Evolutionary conservation across 2,888 invertebrate genomes (phyloP).

Genomic region (Chymomyza fuscimana): DNA sequence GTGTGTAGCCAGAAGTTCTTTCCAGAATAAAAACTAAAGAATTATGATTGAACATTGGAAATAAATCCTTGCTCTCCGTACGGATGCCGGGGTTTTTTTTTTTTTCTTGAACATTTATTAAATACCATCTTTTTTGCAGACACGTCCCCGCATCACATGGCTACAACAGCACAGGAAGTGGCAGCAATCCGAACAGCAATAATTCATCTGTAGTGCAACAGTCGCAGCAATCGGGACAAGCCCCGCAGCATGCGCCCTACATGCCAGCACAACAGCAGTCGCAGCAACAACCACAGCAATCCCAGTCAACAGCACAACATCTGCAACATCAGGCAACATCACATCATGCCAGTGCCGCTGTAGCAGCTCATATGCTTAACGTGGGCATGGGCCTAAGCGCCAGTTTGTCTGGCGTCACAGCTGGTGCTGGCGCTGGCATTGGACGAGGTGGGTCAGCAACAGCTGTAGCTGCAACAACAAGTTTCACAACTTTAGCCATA

Average conservation of each 20-base stretch:
- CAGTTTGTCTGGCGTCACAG: constrained; percentile 33
- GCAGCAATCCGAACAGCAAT: constrained; percentile 59
- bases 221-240: constrained; percentile 28
- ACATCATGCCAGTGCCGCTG: constrained; percentile 51
- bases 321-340: constrained; percentile 41
- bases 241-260: constrained; percentile 32
- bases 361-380: constrained; percentile 55
- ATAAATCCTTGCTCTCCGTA: no score
- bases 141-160: constrained; percentile 49
- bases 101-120: no score
- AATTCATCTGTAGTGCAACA: constrained; percentile 48
- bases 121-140: constrained; percentile 27
- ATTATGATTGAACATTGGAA: no score
- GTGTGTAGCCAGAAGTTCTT: no score
- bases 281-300: constrained; percentile 43
- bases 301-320: constrained; percentile 38
- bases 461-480: constrained; percentile 43
- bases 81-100: no score
- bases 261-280: constrained; percentile 50
- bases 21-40: no score
- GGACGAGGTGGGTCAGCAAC: constrained; percentile 75
- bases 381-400: constrained; percentile 37
- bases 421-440: constrained; percentile 47
- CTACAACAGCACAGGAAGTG: constrained; percentile 48
- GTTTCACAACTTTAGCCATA: constrained; percentile 48